phyloP scores from a whole-genome alignment of 2,797 vertebrate genomes.

The Phataginus tricuspis region DNA sequence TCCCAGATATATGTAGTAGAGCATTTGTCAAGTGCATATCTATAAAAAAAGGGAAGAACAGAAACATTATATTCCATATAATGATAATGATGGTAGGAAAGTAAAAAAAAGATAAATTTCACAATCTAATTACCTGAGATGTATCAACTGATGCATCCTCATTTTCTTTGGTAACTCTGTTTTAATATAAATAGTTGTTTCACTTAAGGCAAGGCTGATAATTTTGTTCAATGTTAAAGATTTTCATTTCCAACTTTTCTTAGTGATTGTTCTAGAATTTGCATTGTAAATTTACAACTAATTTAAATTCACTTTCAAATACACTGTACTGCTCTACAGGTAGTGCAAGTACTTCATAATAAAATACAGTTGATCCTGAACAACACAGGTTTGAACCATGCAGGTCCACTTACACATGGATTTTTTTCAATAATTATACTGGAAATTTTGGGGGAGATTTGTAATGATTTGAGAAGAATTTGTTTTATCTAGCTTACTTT shows the following conservation, averaged over 20 bases:
- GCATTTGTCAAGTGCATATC: neutral
- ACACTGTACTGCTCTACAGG: too few species aligned
- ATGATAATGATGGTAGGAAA: neutral
- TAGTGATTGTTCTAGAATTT: too few species aligned
- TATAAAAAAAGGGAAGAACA: neutral
- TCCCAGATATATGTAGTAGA: neutral
- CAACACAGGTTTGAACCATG: too few species aligned
- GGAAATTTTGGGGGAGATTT: too few species aligned
- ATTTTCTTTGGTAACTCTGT: conserved; percentile 73
- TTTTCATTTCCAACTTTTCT: conserved; percentile 39
- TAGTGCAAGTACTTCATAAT: too few species aligned
- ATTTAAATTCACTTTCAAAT: too few species aligned
- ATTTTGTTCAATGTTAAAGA: conserved; percentile 52
- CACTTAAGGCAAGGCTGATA: neutral
- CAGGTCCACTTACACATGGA: too few species aligned
- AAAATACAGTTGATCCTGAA: too few species aligned
- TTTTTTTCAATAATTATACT: too few species aligned
- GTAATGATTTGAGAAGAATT: too few species aligned
- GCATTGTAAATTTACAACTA: too few species aligned
- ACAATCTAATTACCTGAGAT: conserved; percentile 82
- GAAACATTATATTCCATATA: neutral
- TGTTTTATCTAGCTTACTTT: too few species aligned
- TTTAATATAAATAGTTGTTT: conserved; percentile 62
- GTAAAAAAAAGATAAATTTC: neutral
- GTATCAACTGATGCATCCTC: conserved; percentile 57